These are phyloP conservation scores for Phylloscopus whistleri DNA, from an alignment of 2,113 vertebrate species.

Conservation along the genomic window DNA sequence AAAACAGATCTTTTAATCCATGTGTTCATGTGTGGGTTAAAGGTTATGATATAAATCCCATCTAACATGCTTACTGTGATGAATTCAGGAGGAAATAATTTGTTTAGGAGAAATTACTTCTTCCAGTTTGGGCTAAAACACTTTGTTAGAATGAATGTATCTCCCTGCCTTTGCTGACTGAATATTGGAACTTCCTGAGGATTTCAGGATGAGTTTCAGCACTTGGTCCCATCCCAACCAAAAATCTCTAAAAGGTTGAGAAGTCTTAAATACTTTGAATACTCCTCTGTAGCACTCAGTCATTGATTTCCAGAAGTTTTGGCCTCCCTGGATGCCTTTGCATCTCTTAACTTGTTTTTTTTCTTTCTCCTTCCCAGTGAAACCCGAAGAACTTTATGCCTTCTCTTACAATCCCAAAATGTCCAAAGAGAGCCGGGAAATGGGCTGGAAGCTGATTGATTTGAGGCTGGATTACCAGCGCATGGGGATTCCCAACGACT, in stretches of 20 bases:
- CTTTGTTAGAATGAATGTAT: not conserved
- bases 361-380: conserved; percentile 53
- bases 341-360: not conserved
- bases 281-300: accelerated
- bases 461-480: conserved; percentile 74
- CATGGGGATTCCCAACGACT: conserved; percentile 79
- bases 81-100: not conserved
- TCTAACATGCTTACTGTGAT: not conserved
- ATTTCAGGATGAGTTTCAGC: not conserved
- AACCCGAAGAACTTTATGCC: conserved; percentile 79
- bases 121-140: not conserved
- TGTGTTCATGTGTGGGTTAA: not conserved
- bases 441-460: conserved; percentile 76
- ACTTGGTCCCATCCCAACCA: not conserved
- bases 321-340: not conserved
- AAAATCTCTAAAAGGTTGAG: not conserved
- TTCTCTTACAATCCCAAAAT: conserved; percentile 81
- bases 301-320: not conserved
- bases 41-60: not conserved
- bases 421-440: conserved; percentile 71
- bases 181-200: not conserved
- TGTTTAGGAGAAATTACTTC: not conserved
- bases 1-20: not conserved
- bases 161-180: not conserved
- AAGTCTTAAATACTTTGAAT: not conserved